Base-by-base conservation (phyloP, 2,888 invertebrate species). In the Gibbula magus region DNA sequence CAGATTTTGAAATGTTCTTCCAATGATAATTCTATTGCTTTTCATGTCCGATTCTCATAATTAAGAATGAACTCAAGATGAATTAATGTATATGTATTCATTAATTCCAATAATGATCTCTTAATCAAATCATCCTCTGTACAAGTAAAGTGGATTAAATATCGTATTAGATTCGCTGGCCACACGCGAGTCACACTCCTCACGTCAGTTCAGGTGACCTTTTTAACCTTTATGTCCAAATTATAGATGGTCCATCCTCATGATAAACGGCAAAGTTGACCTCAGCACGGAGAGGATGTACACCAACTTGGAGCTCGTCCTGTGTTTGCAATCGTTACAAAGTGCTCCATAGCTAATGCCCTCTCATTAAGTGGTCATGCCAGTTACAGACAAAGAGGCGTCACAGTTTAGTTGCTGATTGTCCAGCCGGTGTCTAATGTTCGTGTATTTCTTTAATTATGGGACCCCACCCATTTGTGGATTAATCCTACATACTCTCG, bases 371-470 rank as follows among this genome's bases (percentile, higher is more conserved):
- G 61, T 61, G 61, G 29, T 61, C 61, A 5, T 61, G 61, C 61
- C 18, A 25, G 29, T 61, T 16, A 4, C 61, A 61, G 61, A 61
- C 61, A 61, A 61, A 61, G 61, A 61, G 61, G 61, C 61, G 61
- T 61, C 61, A 29, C 61, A 29, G 45, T 18, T 25, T 61, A 61
- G 61, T 61, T 10, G 61, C 22, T 16, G 61, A 61, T 61, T 61
- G 61, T 61, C 61, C 16, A 61, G 16, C 25, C 61, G 25, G 16
- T 61, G 29, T 61, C 29, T 61, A 61, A 25, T 18, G 22, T 61
- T 18, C 61, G 18, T 61, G 61, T 61, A 61, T 61, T 61, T 61
- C 61, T 61, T 61, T 61, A 61, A 61, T 61, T 61, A 61, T n/a
- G 4, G 10, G 29, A 16, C 61, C 61, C 61, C 61, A 25, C 25